Percentiles rank a stretch among this genome's conserved stretches.
phyloP scores from a whole-genome alignment of 2,888 invertebrate genomes.

The Alsophila aescularia region DNA sequence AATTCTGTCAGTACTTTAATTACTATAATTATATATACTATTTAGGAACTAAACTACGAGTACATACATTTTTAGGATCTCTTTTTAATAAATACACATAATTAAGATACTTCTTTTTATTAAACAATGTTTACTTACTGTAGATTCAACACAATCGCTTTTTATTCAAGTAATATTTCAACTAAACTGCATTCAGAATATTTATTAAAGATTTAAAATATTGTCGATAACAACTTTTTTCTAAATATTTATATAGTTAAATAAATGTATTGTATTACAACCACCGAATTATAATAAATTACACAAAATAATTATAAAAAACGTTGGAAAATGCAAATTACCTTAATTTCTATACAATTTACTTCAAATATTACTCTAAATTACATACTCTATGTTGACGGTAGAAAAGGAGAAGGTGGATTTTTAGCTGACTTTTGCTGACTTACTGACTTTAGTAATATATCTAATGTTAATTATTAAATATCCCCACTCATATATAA shows the following conservation, averaged over 20 bases:
- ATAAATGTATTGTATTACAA: not conserved
- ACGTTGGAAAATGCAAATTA: slow-evolving; percentile 20
- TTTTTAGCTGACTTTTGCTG: not conserved
- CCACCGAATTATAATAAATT: slow-evolving; percentile 22
- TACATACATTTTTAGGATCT: not conserved
- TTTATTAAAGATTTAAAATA: slow-evolving; percentile 2
- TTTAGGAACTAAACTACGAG: not conserved
- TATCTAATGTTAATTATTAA: too few relatives aligned
- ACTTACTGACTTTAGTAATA: too few relatives aligned
- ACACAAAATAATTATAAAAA: slow-evolving; percentile 32
- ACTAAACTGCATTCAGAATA: slow-evolving; percentile 55
- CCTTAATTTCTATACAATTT: slow-evolving; percentile 51
- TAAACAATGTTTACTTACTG: slow-evolving; percentile 67
- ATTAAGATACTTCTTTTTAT: slow-evolving; percentile 52
- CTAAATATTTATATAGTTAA: not conserved
- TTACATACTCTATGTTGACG: slow-evolving; percentile 26
- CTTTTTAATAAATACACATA: slow-evolving; percentile 22
- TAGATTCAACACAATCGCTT: slow-evolving; percentile 53
- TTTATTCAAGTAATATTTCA: slow-evolving; percentile 62
- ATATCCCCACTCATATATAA: too few relatives aligned
- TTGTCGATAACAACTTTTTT: not conserved
- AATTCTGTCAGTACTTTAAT: too few relatives aligned
- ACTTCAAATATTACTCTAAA: slow-evolving; percentile 65
- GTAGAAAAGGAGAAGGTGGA: not conserved
- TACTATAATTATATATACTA: too few relatives aligned